These are phyloP conservation scores for Pristionchus exspectatus DNA, from an alignment of 2,888 invertebrate genomes.

Conservation along the genomic window DNA sequence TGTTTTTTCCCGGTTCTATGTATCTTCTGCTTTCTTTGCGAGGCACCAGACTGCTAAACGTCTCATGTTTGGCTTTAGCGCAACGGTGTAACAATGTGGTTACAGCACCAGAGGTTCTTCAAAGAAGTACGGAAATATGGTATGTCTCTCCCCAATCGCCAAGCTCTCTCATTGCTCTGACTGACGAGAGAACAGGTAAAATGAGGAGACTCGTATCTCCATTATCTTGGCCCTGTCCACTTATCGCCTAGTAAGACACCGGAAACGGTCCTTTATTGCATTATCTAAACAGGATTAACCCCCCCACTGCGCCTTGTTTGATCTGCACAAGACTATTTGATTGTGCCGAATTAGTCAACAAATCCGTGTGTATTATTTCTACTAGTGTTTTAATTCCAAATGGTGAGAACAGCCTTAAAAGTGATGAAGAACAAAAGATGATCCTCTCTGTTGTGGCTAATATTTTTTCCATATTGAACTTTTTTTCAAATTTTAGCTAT, in stretches of 20 bases:
- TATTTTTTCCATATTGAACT: too few relatives aligned
- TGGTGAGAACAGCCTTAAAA: too few relatives aligned
- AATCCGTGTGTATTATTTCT: too few relatives aligned
- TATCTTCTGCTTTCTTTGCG: too few relatives aligned
- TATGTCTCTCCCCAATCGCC: neutral
- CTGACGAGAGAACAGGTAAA: neutral
- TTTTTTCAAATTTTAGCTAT: too few relatives aligned
- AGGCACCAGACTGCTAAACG: neutral
- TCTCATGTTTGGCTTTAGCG: neutral
- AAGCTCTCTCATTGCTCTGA: neutral
- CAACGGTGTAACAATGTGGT: neutral
- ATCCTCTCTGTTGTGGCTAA: too few relatives aligned
- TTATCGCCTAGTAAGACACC: neutral
- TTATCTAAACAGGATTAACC: conserved; percentile 18
- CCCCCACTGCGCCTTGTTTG: neutral
- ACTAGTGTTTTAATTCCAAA: too few relatives aligned
- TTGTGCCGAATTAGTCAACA: neutral
- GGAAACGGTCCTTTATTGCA: conserved; percentile 36
- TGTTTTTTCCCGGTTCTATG: neutral
- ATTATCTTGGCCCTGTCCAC: neutral
- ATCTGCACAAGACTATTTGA: neutral
- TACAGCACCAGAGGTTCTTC: neutral
- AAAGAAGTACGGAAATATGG: neutral
- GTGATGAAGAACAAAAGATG: too few relatives aligned
- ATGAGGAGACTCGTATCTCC: neutral